Base-by-base conservation (phyloP, 2,888 invertebrate genomes). In the Ceratothoa steindachneri region DNA sequence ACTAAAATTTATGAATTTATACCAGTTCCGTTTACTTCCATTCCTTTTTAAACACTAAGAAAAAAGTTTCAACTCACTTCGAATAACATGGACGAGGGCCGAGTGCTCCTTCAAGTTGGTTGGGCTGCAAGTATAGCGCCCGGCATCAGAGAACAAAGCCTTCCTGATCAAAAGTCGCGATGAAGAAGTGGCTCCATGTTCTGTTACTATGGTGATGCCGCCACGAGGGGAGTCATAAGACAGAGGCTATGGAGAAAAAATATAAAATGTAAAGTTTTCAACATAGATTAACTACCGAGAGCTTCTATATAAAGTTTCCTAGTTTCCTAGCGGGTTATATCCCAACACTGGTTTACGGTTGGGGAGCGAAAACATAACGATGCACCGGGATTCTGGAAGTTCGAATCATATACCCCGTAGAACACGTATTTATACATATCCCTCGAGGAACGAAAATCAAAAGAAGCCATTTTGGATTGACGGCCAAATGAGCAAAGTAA, bases 181-280 rank as follows among this genome's bases (percentile, higher is more conserved):
- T n/a, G 74, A 68, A 60, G 74, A 73, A 51, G 28, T 69, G 2
- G 74, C 65, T 1, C 73, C 69, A 69, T 73, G 73, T 12, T 77
- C 77, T 0, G 77, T 77, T 27, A 77, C 77, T 30, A 77, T 70
- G 12, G 77, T 77, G 53, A 77, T 77, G 51, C 77, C 77, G 12
- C 77, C 77, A 0, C 77, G 30, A 0, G 77, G 77, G 5, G 77
- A 77, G 41, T 77, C 74, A 51, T 77, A 77, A 0, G 74, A 77
- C 3, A 77, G 67, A 27, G 72, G 69, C 77, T 77, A 70, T 24
- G 30, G 55, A 29, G 2, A 24, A 52, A 27, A 7, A 2, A 66
- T 9, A 66, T n/a, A 19, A 22, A 60, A 7, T 60, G 5, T 22
- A n/a, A 9, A 12, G 7, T 9, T 7, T 9, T 19, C 19, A 19